Conservation (phyloP, 1,140 invertebrate species). For the Zaprionus nigranus region DNA sequence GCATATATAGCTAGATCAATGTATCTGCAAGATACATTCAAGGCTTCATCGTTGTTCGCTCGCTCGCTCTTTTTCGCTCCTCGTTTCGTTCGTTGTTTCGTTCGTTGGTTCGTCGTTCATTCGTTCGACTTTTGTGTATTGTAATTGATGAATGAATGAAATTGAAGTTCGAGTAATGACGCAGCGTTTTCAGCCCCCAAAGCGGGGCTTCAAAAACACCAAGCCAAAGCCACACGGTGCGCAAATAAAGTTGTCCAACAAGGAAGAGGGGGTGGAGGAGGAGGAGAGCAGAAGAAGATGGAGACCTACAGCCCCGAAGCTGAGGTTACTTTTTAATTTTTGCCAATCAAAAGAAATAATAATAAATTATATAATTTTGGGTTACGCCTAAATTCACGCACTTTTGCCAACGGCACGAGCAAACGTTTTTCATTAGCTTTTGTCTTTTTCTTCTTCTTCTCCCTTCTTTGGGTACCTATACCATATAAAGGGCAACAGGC, state of each 20-base stretch:
- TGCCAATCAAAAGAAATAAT: conserved; percentile 80
- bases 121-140: conserved; percentile 73
- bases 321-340: conserved; percentile 75
- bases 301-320: conserved; percentile 14
- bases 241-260: conserved; percentile 66
- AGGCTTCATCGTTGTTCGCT: conserved; percentile 51
- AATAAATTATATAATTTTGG: conserved; percentile 78
- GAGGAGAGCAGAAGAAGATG: conserved; percentile 6
- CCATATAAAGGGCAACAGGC: conserved; percentile 11
- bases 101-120: conserved; percentile 23
- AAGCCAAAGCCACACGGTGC: conserved; percentile 30
- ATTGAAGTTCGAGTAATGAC: conserved; percentile 82
- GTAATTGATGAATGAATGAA: conserved; percentile 83
- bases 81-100: conserved; percentile 17
- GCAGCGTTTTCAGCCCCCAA: conserved; percentile 55
- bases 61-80: not conserved
- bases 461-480: not conserved
- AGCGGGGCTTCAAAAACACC: conserved; percentile 35
- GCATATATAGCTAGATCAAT: conserved; percentile 33
- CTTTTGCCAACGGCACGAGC: conserved; percentile 52
- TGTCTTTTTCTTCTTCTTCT: not conserved
- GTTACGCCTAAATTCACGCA: conserved; percentile 75
- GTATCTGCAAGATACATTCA: conserved; percentile 72
- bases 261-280: not conserved
- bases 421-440: conserved; percentile 14